These are phyloP conservation scores for Malacoraja senta DNA, from an alignment of 2,797 vertebrate species.

Conservation along the genomic window DNA sequence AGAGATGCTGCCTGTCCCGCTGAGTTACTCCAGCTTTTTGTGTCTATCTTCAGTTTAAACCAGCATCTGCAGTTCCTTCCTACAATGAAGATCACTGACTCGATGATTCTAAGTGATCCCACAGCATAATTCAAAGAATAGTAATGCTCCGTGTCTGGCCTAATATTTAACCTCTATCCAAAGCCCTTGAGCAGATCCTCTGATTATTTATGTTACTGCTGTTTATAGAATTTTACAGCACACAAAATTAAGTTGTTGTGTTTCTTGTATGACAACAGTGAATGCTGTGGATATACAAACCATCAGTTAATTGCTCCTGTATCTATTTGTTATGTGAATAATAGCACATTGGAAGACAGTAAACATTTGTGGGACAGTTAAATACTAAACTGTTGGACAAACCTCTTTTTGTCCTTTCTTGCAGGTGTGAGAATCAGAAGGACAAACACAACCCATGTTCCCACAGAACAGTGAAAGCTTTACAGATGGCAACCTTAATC, in stretches of 20 bases:
- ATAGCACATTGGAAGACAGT: neutral
- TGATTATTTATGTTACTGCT: neutral
- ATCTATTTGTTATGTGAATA: neutral
- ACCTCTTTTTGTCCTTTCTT: neutral
- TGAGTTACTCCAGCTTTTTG: too few relatives aligned
- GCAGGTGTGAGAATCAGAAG: neutral
- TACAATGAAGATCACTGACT: too few relatives aligned
- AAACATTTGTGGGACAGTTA: neutral
- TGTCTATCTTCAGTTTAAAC: too few relatives aligned
- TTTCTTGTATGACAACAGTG: neutral
- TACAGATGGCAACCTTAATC: slow-evolving; percentile 30
- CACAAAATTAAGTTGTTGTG: neutral
- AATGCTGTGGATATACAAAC: too few relatives aligned
- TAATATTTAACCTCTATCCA: neutral
- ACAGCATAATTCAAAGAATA: neutral
- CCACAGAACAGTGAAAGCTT: neutral
- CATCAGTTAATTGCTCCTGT: neutral
- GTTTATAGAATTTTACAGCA: neutral
- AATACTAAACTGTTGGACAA: neutral
- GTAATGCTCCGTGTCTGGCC: neutral
- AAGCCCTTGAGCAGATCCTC: neutral
- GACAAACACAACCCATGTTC: neutral
- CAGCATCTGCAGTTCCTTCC: too few relatives aligned
- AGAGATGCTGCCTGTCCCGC: too few relatives aligned
- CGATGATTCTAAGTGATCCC: neutral